Percentiles rank a stretch among this genome's conserved stretches.
Evolutionary conservation across 2,888 invertebrate genomes (phyloP).

Genomic region (Dryococelus australis): DNA sequence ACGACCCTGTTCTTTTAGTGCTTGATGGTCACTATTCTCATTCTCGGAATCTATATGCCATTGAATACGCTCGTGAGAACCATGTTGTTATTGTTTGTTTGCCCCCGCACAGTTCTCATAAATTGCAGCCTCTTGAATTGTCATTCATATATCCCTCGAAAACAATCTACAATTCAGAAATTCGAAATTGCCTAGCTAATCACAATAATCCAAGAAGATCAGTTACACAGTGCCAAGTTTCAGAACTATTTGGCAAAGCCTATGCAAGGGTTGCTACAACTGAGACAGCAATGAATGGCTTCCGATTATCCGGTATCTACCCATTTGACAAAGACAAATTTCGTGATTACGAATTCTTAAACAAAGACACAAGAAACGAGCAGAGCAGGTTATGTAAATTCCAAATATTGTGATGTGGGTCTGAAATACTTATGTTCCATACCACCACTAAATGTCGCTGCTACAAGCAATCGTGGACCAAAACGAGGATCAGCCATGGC

Average conservation of each 20-base stretch:
- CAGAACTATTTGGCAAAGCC: not conserved
- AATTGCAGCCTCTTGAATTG: not conserved
- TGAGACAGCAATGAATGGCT: not conserved
- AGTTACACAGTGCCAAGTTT: not conserved
- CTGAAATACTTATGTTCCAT: too few species aligned
- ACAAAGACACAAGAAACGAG: too few species aligned
- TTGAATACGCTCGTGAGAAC: not conserved
- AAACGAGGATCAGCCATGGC: too few species aligned
- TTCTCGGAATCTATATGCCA: not conserved
- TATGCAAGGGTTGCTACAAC: not conserved
- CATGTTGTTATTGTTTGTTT: not conserved
- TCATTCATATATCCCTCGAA: not conserved
- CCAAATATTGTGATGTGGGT: too few species aligned
- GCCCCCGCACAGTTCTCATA: not conserved
- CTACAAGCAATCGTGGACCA: too few species aligned
- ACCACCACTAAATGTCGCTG: too few species aligned
- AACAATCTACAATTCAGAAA: not conserved
- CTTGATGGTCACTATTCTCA: constrained; percentile 19
- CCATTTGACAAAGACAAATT: not conserved
- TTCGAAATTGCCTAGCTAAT: not conserved
- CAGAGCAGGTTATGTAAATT: too few species aligned
- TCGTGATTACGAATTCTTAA: not conserved
- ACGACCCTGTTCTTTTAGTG: not conserved
- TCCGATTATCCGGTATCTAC: not conserved
- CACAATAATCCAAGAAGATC: not conserved